A percentile compares a stretch with the other conserved stretches of the same genome.
Conservation (phyloP, 2,888 invertebrate species). For the Brenthis daphne region DNA sequence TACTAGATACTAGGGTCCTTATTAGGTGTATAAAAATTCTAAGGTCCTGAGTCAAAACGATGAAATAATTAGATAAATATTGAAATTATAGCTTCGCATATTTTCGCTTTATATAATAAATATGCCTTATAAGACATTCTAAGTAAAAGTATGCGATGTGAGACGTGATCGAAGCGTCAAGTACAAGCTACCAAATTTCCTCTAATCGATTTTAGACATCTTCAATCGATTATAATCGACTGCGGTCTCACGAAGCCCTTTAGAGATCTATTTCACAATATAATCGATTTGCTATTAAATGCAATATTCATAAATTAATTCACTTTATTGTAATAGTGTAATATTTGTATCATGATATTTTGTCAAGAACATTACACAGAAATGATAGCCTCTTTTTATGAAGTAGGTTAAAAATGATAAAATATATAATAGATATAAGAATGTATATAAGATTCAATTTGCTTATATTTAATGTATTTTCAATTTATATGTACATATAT, state of each 20-base stretch:
- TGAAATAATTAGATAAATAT: not conserved
- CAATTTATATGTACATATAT: too few species aligned
- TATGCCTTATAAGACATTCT: constrained; percentile 14
- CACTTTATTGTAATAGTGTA: too few species aligned
- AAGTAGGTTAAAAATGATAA: too few species aligned
- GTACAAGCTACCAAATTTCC: constrained; percentile 32
- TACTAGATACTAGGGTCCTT: too few species aligned
- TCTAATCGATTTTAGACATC: constrained; percentile 61
- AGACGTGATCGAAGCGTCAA: constrained; percentile 37
- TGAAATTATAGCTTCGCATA: not conserved
- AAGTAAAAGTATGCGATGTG: constrained; percentile 31
- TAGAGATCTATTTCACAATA: constrained; percentile 14
- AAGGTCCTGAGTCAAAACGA: too few species aligned
- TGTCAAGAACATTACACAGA: too few species aligned
- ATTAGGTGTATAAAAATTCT: too few species aligned
- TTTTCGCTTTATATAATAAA: constrained; percentile 5
- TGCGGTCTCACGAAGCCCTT: constrained; percentile 36
- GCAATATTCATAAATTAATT: not conserved
- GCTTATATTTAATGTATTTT: too few species aligned
- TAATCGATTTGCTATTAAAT: not conserved
- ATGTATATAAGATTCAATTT: too few species aligned
- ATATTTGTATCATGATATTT: too few species aligned
- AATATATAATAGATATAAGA: too few species aligned
- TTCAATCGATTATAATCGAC: constrained; percentile 49
- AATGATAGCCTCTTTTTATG: too few species aligned